These are phyloP conservation scores for Turdus rufiventris DNA, from an alignment of 2,113 vertebrate genomes.

Conservation along the genomic window DNA sequence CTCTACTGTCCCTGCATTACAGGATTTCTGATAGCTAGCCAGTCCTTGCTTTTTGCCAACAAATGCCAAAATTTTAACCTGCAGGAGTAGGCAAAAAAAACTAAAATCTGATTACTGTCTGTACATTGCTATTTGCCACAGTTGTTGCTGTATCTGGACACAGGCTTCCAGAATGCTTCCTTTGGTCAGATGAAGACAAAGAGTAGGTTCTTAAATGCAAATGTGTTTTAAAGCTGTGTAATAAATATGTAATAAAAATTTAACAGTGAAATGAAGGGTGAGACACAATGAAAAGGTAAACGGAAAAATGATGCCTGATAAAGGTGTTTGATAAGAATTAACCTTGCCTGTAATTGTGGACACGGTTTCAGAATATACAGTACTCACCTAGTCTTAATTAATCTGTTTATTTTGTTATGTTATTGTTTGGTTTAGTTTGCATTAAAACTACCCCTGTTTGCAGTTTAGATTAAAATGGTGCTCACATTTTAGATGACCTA, in stretches of 20 bases:
- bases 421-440: background rate
- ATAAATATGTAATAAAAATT: background rate
- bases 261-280: background rate
- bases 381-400: background rate
- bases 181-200: background rate
- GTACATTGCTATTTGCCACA: background rate
- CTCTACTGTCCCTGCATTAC: background rate
- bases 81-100: background rate
- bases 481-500: background rate
- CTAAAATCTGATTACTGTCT: background rate
- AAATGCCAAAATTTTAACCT: background rate
- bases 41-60: background rate
- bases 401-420: background rate
- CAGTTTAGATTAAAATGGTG: background rate
- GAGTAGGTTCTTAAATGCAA: background rate
- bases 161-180: background rate
- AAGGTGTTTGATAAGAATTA: background rate
- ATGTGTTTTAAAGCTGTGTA: background rate
- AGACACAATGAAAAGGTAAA: background rate
- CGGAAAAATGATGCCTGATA: background rate
- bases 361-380: background rate
- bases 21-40: background rate
- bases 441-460: background rate
- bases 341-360: background rate
- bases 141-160: background rate